These are phyloP conservation scores for Hofmannophila pseudospretella DNA, from an alignment of 2,888 invertebrate species.

Conservation along the genomic window DNA sequence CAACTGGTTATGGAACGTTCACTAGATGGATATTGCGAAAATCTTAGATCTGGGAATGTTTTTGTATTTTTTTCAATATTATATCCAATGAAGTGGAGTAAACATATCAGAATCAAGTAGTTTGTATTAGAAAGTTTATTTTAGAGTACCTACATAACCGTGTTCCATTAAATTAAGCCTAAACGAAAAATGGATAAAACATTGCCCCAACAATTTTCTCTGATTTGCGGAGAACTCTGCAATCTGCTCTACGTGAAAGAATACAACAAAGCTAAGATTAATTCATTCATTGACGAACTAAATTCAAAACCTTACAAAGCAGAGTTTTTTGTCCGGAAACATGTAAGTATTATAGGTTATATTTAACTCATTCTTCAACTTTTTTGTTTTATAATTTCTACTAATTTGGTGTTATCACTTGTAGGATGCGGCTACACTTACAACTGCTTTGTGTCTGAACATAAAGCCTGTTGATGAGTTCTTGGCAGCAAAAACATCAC, in stretches of 20 bases:
- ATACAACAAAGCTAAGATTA: constrained; percentile 68
- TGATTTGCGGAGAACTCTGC: constrained; percentile 52
- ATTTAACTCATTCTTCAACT: too few species aligned
- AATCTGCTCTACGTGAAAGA: constrained; percentile 51
- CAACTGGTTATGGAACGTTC: too few species aligned
- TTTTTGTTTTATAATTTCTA: neutral
- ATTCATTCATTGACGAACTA: constrained; percentile 78
- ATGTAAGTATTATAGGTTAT: constrained; percentile 43
- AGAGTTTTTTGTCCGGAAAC: constrained; percentile 57
- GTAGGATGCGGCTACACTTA: constrained; percentile 51
- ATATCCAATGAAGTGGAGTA: too few species aligned
- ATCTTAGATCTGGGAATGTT: too few species aligned
- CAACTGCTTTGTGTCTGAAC: constrained; percentile 50
- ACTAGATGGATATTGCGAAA: too few species aligned
- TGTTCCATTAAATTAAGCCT: too few species aligned
- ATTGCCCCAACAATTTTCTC: constrained; percentile 42
- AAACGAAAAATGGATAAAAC: constrained; percentile 34
- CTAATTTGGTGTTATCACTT: constrained; percentile 15
- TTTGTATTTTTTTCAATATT: too few species aligned
- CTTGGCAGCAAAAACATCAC: constrained; percentile 77
- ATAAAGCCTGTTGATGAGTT: constrained; percentile 68
- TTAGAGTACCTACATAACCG: too few species aligned
- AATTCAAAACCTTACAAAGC: constrained; percentile 79
- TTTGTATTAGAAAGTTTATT: too few species aligned
- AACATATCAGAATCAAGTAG: too few species aligned